Evolutionary conservation across 2,797 vertebrate genomes (phyloP).

Genomic region (Tapirus indicus): DNA sequence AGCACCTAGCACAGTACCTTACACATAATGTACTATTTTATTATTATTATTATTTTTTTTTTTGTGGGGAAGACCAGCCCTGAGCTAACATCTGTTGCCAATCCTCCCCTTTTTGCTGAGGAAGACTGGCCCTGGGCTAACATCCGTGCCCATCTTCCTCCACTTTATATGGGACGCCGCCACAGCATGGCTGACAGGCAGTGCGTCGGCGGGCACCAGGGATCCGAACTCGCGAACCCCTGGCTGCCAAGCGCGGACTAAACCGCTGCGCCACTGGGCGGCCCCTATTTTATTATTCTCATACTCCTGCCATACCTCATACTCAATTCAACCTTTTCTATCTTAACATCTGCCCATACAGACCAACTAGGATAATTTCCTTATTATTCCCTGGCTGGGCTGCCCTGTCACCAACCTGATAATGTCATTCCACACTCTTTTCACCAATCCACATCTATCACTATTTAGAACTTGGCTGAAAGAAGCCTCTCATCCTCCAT

Average conservation of each 20-base stretch:
- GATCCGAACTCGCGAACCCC: no score
- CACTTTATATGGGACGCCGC: no score
- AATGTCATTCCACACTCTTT: constrained; percentile 10
- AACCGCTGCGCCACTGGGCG: no score
- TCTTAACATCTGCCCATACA: not conserved
- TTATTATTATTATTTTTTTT: no score
- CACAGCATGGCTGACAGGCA: no score
- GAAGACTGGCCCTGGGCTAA: no score
- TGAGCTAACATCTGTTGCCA: no score
- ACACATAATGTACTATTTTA: not conserved
- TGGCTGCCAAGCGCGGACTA: no score
- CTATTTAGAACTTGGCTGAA: not conserved
- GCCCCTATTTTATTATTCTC: not conserved
- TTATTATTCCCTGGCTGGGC: not conserved
- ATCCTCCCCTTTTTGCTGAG: no score
- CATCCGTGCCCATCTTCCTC: no score
- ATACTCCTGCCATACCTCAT: not conserved
- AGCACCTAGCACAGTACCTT: not conserved
- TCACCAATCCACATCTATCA: not conserved
- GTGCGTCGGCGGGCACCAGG: no score
- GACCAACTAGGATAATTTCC: not conserved
- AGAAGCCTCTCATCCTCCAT: not conserved
- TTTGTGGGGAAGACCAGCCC: no score
- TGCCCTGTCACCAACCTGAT: not conserved
- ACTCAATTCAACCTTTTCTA: not conserved